These are phyloP conservation scores for Dissostichus mawsoni DNA, from an alignment of 2,113 vertebrate genomes.

Conservation along the genomic window DNA sequence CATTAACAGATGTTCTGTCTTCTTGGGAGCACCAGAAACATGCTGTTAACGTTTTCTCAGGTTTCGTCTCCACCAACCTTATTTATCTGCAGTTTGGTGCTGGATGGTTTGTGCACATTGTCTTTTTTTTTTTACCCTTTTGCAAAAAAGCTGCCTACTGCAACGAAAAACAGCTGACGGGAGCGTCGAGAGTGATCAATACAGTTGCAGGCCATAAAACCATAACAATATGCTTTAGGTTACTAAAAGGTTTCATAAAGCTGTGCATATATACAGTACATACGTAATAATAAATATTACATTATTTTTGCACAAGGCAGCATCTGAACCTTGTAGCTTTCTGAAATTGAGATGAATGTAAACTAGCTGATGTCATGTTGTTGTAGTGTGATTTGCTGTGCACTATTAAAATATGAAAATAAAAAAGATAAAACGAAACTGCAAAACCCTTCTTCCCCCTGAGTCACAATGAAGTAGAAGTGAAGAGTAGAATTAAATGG, in stretches of 20 bases:
- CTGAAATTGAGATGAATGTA: too few species aligned
- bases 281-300: too few species aligned
- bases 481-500: slow-evolving; percentile 7
- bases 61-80: too few species aligned
- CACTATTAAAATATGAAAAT: background rate
- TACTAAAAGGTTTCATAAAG: background rate
- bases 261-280: too few species aligned
- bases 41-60: background rate
- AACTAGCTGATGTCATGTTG: background rate
- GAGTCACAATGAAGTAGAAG: background rate
- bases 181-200: background rate
- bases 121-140: too few species aligned
- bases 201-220: too few species aligned
- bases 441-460: background rate
- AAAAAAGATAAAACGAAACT: slow-evolving; percentile 5
- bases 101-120: background rate
- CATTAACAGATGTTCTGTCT: background rate
- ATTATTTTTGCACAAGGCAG: too few species aligned
- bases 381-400: background rate
- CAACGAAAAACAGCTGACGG: background rate
- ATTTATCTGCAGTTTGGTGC: background rate
- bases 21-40: background rate
- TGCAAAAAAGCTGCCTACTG: background rate
- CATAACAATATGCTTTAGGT: too few species aligned
- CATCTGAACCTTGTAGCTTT: too few species aligned